Base-by-base conservation (phyloP, 2,888 invertebrate species). In the Aromia moschata region DNA sequence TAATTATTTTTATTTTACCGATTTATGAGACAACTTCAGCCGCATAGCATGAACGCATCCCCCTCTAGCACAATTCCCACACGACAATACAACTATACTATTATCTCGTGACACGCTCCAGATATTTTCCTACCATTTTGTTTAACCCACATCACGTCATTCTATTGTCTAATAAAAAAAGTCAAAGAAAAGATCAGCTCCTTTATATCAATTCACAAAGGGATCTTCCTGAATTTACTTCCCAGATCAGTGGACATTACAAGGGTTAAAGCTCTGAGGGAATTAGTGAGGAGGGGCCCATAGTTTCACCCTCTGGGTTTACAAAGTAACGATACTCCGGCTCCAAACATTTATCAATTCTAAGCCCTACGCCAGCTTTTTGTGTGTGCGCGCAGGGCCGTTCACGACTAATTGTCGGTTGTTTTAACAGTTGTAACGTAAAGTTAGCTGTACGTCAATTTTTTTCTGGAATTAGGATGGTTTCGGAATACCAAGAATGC, bases 221-320 rank as follows among this genome's bases (percentile, higher is more conserved):
- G 53, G 44, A 37, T 37, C 44, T 17, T 17, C 53, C 44, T 43
- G 53, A 53, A 53, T 44, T 53, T 53, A 53, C 53, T 53, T 53
- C 53, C 53, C 43, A 53, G 53, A 53, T 53, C 53, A 53, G 41
- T 53, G 53, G 53, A 53, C 53, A 53, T 53, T 53, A 53, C 53
- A 53, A 53, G 53, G 53, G 53, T 53, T 53, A 53, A 53, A 31
- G 12, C 53, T 53, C 53, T 53, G 44, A 53, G 53, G 53, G 53
- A 53, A 53, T 53, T 53, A 44, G 45, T 53, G 30, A 53, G 45
- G 45, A 43, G 53, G 38, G n/a, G 25, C 53, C 44, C 44, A 31
- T 36, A 33, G 53, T 38, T 53, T 53, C 53, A 17, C 53, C 53
- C 53, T 53, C 36, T 37, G 53, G 53, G 45, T 36, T 44, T 53